Evolutionary conservation across 2,888 invertebrate genomes (phyloP).

Genomic region (Eupithecia subfuscata): DNA sequence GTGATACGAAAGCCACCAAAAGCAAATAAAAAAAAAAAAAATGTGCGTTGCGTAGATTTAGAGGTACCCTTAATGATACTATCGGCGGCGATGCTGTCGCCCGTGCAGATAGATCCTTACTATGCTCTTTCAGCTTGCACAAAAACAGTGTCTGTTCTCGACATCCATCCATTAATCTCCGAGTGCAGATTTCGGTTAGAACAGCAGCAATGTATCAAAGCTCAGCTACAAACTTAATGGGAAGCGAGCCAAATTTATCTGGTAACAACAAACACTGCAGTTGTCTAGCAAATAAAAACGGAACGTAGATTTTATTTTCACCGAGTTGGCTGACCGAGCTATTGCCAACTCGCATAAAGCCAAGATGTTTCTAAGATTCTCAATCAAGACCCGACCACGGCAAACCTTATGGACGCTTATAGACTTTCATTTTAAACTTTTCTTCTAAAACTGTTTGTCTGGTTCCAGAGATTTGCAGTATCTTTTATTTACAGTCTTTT

Average conservation of each 20-base stretch:
- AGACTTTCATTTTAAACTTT: constrained; percentile 4
- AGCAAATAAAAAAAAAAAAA: too few relatives aligned
- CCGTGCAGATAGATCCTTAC: background rate
- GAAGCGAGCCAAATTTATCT: constrained; percentile 46
- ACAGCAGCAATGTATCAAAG: constrained; percentile 41
- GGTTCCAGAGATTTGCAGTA: background rate
- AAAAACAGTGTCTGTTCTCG: constrained; percentile 19
- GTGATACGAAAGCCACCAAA: too few relatives aligned
- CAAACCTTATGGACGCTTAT: background rate
- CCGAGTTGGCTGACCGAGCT: constrained; percentile 22
- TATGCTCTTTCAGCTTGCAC: background rate
- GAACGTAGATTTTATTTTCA: background rate
- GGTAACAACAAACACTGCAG: constrained; percentile 39
- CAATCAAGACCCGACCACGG: background rate
- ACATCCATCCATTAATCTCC: constrained; percentile 33
- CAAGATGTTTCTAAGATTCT: background rate
- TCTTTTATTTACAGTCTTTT: background rate
- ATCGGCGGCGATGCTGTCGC: background rate
- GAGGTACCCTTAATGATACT: background rate
- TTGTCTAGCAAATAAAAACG: constrained; percentile 37
- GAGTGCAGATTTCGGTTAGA: constrained; percentile 39
- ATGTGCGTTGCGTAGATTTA: too few relatives aligned
- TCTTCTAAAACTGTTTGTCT: constrained; percentile 32
- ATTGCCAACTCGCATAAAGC: background rate
- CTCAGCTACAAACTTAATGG: constrained; percentile 44